Conservation (phyloP, 2,113 vertebrate genomes). For the Oncorhynchus nerka region DNA sequence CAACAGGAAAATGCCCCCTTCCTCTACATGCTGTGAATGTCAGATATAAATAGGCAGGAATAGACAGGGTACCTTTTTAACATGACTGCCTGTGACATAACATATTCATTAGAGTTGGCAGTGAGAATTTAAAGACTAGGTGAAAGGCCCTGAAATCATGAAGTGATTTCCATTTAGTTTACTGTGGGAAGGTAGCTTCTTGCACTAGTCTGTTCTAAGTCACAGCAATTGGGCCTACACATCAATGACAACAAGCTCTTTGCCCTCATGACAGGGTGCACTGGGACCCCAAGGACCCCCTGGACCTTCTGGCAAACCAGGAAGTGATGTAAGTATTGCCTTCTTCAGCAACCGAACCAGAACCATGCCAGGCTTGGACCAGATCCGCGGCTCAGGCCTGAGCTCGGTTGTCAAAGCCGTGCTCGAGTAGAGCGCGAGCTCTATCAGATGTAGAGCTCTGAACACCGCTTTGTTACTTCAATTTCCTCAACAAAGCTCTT, state of each 20-base stretch:
- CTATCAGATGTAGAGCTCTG: not conserved
- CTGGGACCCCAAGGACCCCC: conserved; percentile 91
- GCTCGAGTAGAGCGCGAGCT: not conserved
- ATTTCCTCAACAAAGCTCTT: not conserved
- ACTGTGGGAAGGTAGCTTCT: not conserved
- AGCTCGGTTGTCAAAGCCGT: not conserved
- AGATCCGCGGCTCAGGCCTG: not conserved
- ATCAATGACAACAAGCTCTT: not conserved
- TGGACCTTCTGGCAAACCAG: conserved; percentile 89
- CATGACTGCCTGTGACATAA: not conserved
- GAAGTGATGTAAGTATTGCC: conserved; percentile 85
- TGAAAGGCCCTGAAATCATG: not conserved
- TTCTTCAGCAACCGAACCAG: not conserved
- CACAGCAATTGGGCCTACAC: too few relatives aligned
- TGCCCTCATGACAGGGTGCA: conserved; percentile 75
- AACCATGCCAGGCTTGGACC: not conserved
- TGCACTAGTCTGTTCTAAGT: not conserved
- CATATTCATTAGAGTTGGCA: not conserved
- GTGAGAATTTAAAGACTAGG: not conserved
- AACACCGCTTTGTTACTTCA: not conserved
- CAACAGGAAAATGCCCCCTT: not conserved
- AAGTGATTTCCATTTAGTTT: not conserved
- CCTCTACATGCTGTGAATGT: not conserved
- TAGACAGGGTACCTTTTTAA: not conserved
- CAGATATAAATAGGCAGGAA: not conserved